phyloP scores from a whole-genome alignment of 2,888 invertebrate species.

The Torymus tubicola region DNA sequence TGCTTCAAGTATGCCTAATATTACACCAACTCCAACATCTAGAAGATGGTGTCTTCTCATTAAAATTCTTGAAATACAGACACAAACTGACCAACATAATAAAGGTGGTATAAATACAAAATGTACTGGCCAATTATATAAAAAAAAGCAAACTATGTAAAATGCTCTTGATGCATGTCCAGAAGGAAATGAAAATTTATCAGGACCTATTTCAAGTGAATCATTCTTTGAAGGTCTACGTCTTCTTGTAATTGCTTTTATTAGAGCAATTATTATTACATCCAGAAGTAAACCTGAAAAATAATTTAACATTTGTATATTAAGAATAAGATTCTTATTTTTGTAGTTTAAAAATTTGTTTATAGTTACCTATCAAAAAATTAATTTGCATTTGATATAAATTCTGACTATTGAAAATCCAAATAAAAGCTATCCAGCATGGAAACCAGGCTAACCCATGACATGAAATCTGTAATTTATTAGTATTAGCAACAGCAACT shows the following conservation, averaged over 20 bases:
- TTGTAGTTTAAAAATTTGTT: conserved; percentile 13
- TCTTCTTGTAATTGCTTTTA: conserved; percentile 88
- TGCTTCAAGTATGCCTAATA: conserved; percentile 86
- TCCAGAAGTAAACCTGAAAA: conserved; percentile 88
- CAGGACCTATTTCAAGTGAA: conserved; percentile 88
- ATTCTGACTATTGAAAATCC: conserved; percentile 83
- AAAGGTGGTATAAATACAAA: conserved; percentile 81
- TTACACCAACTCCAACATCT: conserved; percentile 87
- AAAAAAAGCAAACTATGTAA: conserved; percentile 86
- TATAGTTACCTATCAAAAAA: conserved; percentile 85
- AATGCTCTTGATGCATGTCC: conserved; percentile 93
- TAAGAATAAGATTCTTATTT: not conserved
- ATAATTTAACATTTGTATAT: not conserved
- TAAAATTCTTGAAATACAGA: conserved; percentile 88
- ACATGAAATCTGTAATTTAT: conserved; percentile 83
- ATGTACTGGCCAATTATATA: conserved; percentile 81
- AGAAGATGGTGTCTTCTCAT: conserved; percentile 91
- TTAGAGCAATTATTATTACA: conserved; percentile 84
- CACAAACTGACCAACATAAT: conserved; percentile 85
- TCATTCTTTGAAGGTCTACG: conserved; percentile 84
- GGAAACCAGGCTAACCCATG: conserved; percentile 93
- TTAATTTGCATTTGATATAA: conserved; percentile 91
- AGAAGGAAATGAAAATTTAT: conserved; percentile 95
- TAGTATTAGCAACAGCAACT: not conserved
- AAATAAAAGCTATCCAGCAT: conserved; percentile 86